Conservation (phyloP, 1,140 invertebrate species). For the Nomia melanderi region DNA sequence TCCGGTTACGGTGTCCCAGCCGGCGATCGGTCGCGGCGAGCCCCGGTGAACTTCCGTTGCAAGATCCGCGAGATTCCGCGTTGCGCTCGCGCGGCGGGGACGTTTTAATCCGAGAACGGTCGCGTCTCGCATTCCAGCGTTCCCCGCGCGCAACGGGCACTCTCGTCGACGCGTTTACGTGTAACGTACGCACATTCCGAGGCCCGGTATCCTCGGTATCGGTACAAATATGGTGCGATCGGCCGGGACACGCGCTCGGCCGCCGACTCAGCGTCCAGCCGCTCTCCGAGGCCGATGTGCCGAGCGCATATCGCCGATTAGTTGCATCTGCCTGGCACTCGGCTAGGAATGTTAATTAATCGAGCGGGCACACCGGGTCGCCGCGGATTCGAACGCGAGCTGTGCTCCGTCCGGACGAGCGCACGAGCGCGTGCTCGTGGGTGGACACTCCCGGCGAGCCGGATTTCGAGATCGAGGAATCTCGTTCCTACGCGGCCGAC, state of each 20-base stretch:
- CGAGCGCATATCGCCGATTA: neutral
- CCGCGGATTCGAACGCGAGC: too few relatives aligned
- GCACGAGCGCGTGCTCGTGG: neutral
- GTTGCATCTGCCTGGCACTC: neutral
- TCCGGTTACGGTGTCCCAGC: too few relatives aligned
- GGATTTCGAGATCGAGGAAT: neutral
- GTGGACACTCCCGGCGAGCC: neutral
- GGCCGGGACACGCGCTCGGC: conserved; percentile 11
- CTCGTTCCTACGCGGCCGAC: neutral
- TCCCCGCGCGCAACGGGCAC: neutral
- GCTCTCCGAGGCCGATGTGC: too few relatives aligned
- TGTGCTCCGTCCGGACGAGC: neutral
- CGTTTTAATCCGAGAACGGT: neutral
- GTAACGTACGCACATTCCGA: conserved; percentile 7
- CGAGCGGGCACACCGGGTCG: neutral
- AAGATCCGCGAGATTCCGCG: too few relatives aligned
- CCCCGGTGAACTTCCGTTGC: too few relatives aligned
- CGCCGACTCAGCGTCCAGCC: too few relatives aligned
- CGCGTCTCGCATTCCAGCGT: conserved; percentile 2
- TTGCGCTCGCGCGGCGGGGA: neutral
- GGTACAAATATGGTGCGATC: conserved; percentile 65
- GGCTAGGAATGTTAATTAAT: conserved; percentile 25
- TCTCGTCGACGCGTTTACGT: conserved; percentile 20
- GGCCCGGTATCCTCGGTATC: conserved; percentile 49
- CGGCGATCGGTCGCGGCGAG: too few relatives aligned